Conservation (phyloP, 92 coral and sea anemone genomes). For the Porites evermanni region DNA sequence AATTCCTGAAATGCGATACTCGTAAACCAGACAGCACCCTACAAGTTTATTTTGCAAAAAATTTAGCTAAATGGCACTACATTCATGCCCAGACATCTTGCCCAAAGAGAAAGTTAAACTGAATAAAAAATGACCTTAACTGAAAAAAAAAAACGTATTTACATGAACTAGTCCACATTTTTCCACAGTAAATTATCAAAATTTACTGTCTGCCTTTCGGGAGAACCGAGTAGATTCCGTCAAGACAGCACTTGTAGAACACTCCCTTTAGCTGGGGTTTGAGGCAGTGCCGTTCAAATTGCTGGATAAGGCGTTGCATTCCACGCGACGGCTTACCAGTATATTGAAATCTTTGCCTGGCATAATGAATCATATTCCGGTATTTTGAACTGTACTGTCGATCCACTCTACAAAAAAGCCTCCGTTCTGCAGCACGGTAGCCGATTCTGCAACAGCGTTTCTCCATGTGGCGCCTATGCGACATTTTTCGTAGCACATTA, state of each 20-base stretch:
- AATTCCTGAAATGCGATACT: constrained; percentile 22
- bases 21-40: not conserved
- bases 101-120: not conserved
- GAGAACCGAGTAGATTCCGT: not conserved
- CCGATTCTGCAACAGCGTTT: constrained; percentile 66
- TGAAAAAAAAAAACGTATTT: constrained; percentile 15
- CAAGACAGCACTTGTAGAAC: constrained; percentile 42
- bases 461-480: constrained; percentile 21
- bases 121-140: not conserved
- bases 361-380: constrained; percentile 64
- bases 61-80: not conserved
- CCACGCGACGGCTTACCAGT: constrained; percentile 13
- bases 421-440: constrained; percentile 55
- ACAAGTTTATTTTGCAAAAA: not conserved
- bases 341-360: constrained; percentile 49
- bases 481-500: not conserved
- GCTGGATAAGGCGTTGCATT: constrained; percentile 31
- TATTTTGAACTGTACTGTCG: constrained; percentile 37
- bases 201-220: not conserved
- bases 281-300: constrained; percentile 37
- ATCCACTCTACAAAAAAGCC: constrained; percentile 42
- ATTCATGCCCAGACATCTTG: not conserved
- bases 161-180: not conserved
- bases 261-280: constrained; percentile 36
- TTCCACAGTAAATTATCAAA: not conserved